phyloP scores from a whole-genome alignment of 1,140 invertebrate species.

The Euschistus heros region DNA sequence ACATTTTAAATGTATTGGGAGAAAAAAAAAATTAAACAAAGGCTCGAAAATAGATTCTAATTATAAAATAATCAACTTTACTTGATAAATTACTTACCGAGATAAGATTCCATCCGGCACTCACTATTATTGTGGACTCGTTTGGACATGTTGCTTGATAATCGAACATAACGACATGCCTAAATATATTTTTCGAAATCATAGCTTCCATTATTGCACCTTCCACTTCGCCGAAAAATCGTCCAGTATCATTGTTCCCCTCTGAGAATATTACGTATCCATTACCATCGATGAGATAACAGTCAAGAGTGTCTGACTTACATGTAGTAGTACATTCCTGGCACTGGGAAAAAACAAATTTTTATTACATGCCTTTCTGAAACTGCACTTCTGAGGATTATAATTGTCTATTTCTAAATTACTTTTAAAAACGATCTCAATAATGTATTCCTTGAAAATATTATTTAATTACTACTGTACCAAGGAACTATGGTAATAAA shows the following conservation, averaged over 20 bases:
- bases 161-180: conserved; percentile 67
- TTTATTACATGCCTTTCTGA: no score
- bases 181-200: conserved; percentile 59
- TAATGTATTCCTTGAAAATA: no score
- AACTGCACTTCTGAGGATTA: no score
- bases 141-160: conserved; percentile 68
- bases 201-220: conserved; percentile 67
- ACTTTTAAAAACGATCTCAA: no score
- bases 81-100: conserved; percentile 31
- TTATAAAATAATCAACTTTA: not conserved
- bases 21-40: no score
- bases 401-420: no score
- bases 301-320: conserved; percentile 50
- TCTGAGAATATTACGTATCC: conserved; percentile 77
- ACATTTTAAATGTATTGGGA: no score
- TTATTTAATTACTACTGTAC: no score
- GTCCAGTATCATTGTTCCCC: conserved; percentile 54
- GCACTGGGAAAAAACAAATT: conserved; percentile 20
- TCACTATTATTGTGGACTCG: conserved; percentile 32
- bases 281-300: conserved; percentile 79
- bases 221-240: conserved; percentile 76
- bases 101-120: conserved; percentile 33
- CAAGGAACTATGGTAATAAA: no score
- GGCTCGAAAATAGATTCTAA: no score
- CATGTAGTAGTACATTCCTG: conserved; percentile 34